A percentile compares a stretch with the other conserved stretches of the same genome.
These are phyloP conservation scores for Operophtera brumata DNA, from an alignment of 2,888 invertebrate species.

Conservation along the genomic window DNA sequence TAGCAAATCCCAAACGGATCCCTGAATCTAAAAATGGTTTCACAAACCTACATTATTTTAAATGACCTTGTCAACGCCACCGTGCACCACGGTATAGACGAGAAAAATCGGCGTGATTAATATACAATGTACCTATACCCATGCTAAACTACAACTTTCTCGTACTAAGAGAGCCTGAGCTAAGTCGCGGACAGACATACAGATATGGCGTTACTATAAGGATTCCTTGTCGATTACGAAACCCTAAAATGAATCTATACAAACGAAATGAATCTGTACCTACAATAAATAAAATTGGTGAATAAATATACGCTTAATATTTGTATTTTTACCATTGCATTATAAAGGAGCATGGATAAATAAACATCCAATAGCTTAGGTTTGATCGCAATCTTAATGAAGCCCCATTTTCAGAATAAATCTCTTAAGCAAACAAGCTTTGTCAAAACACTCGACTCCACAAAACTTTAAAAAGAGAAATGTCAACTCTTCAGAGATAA, in stretches of 20 bases:
- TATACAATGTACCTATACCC: too few relatives aligned
- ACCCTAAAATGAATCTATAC: not conserved
- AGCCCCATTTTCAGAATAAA: constrained; percentile 45
- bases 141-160: too few relatives aligned
- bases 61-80: too few relatives aligned
- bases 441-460: constrained; percentile 71
- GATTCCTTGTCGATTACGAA: too few relatives aligned
- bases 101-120: too few relatives aligned
- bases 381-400: constrained; percentile 57
- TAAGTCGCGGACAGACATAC: too few relatives aligned
- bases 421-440: constrained; percentile 66
- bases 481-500: constrained; percentile 76
- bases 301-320: not conserved
- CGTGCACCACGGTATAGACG: too few relatives aligned
- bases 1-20: too few relatives aligned
- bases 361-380: constrained; percentile 33
- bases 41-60: too few relatives aligned
- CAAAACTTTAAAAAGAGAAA: constrained; percentile 66
- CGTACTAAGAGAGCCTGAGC: too few relatives aligned
- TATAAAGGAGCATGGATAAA: constrained; percentile 1
- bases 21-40: too few relatives aligned
- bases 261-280: not conserved
- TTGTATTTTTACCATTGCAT: not conserved
- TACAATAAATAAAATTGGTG: not conserved
- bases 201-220: too few relatives aligned